Evolutionary conservation across 2,797 vertebrate species (phyloP).

Genomic region (Lithobates pipiens): DNA sequence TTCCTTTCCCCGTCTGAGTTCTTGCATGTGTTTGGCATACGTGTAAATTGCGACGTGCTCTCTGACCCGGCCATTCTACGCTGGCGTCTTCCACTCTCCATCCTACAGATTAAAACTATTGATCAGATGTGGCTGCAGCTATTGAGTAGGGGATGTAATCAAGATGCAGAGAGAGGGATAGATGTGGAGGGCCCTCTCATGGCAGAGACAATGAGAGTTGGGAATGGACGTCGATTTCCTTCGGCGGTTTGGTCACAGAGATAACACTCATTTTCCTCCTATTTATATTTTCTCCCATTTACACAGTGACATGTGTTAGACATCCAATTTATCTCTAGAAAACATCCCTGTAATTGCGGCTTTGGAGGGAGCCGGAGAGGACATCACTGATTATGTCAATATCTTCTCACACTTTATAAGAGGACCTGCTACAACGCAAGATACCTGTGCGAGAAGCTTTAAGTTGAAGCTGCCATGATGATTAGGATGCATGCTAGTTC

Average conservation of each 20-base stretch:
- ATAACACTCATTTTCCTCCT: background rate
- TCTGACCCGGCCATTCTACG: background rate
- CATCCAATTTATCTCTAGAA: background rate
- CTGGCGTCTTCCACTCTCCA: background rate
- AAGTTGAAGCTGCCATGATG: too few relatives aligned
- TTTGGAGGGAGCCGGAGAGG: background rate
- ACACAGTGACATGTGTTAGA: background rate
- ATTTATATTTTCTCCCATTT: background rate
- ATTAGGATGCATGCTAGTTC: too few relatives aligned
- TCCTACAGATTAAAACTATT: constrained; percentile 28
- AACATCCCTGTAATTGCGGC: background rate
- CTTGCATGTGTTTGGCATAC: background rate
- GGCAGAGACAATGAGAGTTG: background rate
- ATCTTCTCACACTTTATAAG: too few relatives aligned
- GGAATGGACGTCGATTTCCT: background rate
- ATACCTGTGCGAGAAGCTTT: too few relatives aligned
- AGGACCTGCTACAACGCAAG: too few relatives aligned
- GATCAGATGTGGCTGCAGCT: background rate
- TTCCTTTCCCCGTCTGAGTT: too few relatives aligned
- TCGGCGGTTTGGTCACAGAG: background rate
- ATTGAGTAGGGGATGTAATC: background rate
- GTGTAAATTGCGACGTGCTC: background rate
- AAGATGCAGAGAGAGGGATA: background rate
- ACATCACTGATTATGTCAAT: too few relatives aligned
- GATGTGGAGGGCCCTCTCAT: background rate